Evolutionary conservation across 1,140 invertebrate genomes (phyloP), one percentile per base, ranked within the genome.

Genomic region (Sweltsa coloradensis): DNA sequence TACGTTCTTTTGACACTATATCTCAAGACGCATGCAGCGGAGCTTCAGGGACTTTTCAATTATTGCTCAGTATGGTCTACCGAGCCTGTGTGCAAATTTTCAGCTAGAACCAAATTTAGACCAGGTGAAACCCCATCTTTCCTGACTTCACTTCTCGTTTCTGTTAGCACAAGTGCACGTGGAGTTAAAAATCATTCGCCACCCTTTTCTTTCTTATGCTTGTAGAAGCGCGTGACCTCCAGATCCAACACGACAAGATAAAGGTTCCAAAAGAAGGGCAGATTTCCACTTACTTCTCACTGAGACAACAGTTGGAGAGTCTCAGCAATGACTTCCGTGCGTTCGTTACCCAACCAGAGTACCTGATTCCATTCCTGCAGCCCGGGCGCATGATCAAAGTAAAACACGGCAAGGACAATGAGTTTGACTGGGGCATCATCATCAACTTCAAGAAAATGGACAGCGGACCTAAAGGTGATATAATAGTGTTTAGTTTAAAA

Each of bases 361-460:
- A 96, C 64, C 65, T 97, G 13, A 69, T 96, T 40, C 92, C 92
- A 0, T 99, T 97, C 70, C 66, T 99, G 49, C 89, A 97, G 62
- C 83, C 91, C 1, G 96, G 96, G 4, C 72, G 96, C 56, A 67
- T 99, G 55, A 72, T 98, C 4, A 89, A 93, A 68, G 89, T 93
- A 68, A 50, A 51, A 58, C 3, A 3, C 36, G 23, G 22, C 56
- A 82, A 83, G 41, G 77, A 82, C 0, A 70, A 86, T 47, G 83
- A 92, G 61, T 98, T 93, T 66, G 94, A 93, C 53, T 99, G 95
- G 94, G 92, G 92, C 26, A 86, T 93, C 21, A 78, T 98, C 34
- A 76, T 99, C 1, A 96, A 94, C 64, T 96, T 92, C 57, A 85
- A 88, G 55, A 90, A 89, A 55, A 70, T 80, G 49, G 34, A 57